phyloP scores from a whole-genome alignment of 2,113 vertebrate genomes.

The Silurus asotus region DNA sequence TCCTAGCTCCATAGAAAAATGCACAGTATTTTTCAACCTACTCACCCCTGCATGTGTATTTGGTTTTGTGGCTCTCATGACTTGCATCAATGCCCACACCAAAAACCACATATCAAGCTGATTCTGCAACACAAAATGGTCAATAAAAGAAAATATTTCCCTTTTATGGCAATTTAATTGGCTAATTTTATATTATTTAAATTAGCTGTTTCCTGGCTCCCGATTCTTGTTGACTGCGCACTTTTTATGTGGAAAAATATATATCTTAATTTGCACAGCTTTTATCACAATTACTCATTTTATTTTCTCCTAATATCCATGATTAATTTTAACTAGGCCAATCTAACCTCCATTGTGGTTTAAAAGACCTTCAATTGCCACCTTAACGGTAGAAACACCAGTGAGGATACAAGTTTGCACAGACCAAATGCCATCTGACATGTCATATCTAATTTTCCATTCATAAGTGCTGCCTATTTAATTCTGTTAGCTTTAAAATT shows the following conservation, averaged over 20 bases:
- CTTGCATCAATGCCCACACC: neutral
- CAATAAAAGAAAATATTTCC: conserved; percentile 27
- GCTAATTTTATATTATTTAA: conserved; percentile 41
- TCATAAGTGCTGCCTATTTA: neutral
- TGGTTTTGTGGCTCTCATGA: neutral
- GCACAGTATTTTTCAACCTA: neutral
- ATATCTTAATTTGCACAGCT: conserved; percentile 35
- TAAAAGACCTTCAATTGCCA: neutral
- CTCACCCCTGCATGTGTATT: neutral
- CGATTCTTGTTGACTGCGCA: conserved; percentile 2
- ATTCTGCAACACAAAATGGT: conserved; percentile 35
- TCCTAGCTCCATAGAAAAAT: too few species aligned
- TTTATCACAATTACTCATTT: conserved; percentile 48
- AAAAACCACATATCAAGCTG: conserved; percentile 19
- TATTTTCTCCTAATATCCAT: conserved; percentile 40
- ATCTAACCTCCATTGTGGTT: neutral
- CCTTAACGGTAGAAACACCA: neutral
- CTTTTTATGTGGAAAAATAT: conserved; percentile 47
- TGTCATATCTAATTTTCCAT: neutral
- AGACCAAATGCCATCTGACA: neutral
- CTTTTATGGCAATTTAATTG: conserved; percentile 25
- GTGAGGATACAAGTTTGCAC: neutral
- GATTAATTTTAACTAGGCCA: conserved; percentile 37
- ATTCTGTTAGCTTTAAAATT: neutral
- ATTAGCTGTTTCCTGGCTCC: conserved; percentile 19